Evolutionary conservation across 2,888 invertebrate genomes (phyloP).

Genomic region (Galeopsomyia nigrocyanea): DNA sequence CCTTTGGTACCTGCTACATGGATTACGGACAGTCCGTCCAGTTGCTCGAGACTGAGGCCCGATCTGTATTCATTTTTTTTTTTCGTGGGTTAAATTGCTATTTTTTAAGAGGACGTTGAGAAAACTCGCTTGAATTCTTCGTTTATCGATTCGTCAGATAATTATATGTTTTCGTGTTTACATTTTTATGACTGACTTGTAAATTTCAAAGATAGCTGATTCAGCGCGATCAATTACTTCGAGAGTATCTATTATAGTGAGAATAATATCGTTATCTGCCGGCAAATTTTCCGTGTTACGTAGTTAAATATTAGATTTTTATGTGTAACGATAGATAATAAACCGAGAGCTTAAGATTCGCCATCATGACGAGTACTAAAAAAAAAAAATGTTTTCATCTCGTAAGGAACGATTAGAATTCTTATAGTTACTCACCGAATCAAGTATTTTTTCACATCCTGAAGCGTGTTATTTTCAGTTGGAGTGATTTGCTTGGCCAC

Average conservation of each 20-base stretch:
- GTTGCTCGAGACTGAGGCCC: conserved; percentile 75
- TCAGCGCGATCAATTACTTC: too few relatives aligned
- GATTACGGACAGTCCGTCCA: conserved; percentile 86
- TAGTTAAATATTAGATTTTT: too few relatives aligned
- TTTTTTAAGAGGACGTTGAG: background rate
- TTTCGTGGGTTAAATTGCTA: too few relatives aligned
- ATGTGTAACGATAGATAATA: too few relatives aligned
- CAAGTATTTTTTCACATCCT: conserved; percentile 74
- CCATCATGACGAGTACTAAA: too few relatives aligned
- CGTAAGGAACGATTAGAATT: too few relatives aligned
- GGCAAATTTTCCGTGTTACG: too few relatives aligned
- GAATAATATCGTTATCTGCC: background rate
- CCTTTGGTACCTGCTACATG: conserved; percentile 99
- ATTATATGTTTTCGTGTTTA: background rate
- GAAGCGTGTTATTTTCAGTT: conserved; percentile 61
- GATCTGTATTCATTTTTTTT: conserved; percentile 66
- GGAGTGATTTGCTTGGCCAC: conserved; percentile 48
- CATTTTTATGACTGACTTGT: background rate
- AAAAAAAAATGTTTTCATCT: too few relatives aligned
- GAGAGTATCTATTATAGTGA: background rate
- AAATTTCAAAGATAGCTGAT: too few relatives aligned
- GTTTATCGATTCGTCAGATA: too few relatives aligned
- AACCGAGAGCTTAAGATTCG: too few relatives aligned
- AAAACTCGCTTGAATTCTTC: background rate
- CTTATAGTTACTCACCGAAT: conserved; percentile 59